Evolutionary conservation across 2,797 vertebrate species (phyloP).

Genomic region (Ptychadena robeensis): DNA sequence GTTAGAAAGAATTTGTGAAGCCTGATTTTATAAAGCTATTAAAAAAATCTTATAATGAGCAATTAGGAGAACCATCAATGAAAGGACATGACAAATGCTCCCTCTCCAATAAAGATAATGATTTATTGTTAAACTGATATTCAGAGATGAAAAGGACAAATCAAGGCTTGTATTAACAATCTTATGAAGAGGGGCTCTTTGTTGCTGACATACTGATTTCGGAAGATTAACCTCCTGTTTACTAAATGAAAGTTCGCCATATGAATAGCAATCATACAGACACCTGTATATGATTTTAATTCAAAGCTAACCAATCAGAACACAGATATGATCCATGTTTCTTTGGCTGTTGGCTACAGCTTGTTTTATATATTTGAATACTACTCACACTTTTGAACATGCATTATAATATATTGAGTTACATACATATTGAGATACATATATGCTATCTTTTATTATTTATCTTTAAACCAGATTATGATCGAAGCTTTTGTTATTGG

Average conservation of each 20-base stretch:
- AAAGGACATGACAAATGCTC: constrained; percentile 43
- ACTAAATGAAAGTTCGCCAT: constrained; percentile 45
- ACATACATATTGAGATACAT: constrained; percentile 42
- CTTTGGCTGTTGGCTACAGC: constrained; percentile 30
- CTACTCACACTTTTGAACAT: constrained; percentile 29
- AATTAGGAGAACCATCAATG: constrained; percentile 39
- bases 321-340: constrained; percentile 39
- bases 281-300: constrained; percentile 48
- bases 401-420: too few species aligned
- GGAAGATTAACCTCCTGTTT: constrained; percentile 56
- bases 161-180: constrained; percentile 61
- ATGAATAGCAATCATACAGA: constrained; percentile 41
- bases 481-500: constrained; percentile 49
- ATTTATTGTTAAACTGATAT: constrained; percentile 66
- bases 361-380: constrained; percentile 32
- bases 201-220: constrained; percentile 47
- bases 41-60: constrained; percentile 35
- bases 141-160: constrained; percentile 65
- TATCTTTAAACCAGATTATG: constrained; percentile 30
- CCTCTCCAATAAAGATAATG: constrained; percentile 52
- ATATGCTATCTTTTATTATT: constrained; percentile 46
- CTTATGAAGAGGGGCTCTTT: constrained; percentile 45
- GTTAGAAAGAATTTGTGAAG: not conserved
- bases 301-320: constrained; percentile 50
- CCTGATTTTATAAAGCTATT: not conserved